Evolutionary conservation across 2,113 vertebrate genomes (phyloP), one percentile per base, ranked within the genome.

Genomic region (Elanus axillaris): DNA sequence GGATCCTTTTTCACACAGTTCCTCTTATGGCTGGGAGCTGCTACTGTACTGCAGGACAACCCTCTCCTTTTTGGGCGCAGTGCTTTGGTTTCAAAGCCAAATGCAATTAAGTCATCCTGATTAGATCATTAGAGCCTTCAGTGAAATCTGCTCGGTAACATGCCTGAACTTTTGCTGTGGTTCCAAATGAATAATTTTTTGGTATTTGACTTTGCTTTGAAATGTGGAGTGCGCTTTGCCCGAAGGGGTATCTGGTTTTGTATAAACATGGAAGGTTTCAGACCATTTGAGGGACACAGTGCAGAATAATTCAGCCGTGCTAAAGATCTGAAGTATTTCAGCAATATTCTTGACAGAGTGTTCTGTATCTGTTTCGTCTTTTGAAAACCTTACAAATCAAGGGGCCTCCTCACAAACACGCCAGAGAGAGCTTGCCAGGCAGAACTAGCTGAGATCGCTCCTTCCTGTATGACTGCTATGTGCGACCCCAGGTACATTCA

Each of bases 181-280:
- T 94, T 97, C 87, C 91, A 93, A 95, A 82, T 93, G 93, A 97
- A 96, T 96, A 96, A 73, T 66, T 96, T 94, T 94, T 97, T 88
- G 95, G 93, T 95, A 96, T 97, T 95, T 97, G 95, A 91, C 84
- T 97, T 95, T 32, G 74, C 93, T 97, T 97, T 97, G 96, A 97
- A 97, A 96, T 77, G 69, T 71, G 62, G 91, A 95, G 84, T 3
- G 1, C 73, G 94, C 80, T 76, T 93, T 95, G 95, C 95, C 97
- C 5, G 5, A 93, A 95, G 95, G 84, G 62, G 32, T 94, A 90
- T 90, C 93, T 96, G 87, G 66, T 94, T 95, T 97, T 95, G 62
- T 94, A 53, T 95, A 94, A 97, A 95, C 87, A 90, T 36, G 84
- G 83, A 90, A 69, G 64, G 86, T 94, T 96, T 96, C 94, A 95